Conservation (phyloP, 2,888 invertebrate species). For the Dynastes hyllus region DNA sequence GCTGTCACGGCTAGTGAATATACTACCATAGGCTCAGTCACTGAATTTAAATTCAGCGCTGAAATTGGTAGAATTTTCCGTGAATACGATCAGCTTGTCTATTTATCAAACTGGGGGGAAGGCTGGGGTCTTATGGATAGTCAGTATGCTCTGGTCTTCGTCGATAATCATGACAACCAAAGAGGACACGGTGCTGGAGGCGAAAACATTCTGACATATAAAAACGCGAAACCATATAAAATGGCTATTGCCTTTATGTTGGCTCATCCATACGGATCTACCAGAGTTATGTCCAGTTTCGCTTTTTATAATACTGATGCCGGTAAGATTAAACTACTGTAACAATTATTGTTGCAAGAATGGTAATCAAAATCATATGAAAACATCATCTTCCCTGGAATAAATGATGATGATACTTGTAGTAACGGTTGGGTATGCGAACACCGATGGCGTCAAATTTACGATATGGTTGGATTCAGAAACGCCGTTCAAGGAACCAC, state of each 20-base stretch:
- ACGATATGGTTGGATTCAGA: conserved; percentile 85
- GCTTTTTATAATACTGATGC: conserved; percentile 77
- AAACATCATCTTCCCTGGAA: conserved; percentile 78
- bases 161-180: conserved; percentile 84
- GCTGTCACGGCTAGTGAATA: conserved; percentile 64
- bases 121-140: conserved; percentile 79
- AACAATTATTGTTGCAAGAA: not conserved
- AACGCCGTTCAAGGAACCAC: conserved; percentile 77
- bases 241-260: conserved; percentile 90
- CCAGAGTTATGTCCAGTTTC: conserved; percentile 91
- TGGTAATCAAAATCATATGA: conserved; percentile 64
- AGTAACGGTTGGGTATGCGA: conserved; percentile 88
- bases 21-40: conserved; percentile 75
- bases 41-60: conserved; percentile 80
- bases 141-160: conserved; percentile 63
- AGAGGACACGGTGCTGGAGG: conserved; percentile 73
- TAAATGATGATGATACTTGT: conserved; percentile 78
- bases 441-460: conserved; percentile 89
- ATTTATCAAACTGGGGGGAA: conserved; percentile 78
- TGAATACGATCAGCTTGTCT: conserved; percentile 78
- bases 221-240: conserved; percentile 78
- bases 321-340: conserved; percentile 17
- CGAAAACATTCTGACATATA: conserved; percentile 78
- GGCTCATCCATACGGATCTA: conserved; percentile 87
- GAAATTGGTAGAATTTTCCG: conserved; percentile 76